phyloP scores from a whole-genome alignment of 1,140 invertebrate species.

The Mactra quadrangularis region DNA sequence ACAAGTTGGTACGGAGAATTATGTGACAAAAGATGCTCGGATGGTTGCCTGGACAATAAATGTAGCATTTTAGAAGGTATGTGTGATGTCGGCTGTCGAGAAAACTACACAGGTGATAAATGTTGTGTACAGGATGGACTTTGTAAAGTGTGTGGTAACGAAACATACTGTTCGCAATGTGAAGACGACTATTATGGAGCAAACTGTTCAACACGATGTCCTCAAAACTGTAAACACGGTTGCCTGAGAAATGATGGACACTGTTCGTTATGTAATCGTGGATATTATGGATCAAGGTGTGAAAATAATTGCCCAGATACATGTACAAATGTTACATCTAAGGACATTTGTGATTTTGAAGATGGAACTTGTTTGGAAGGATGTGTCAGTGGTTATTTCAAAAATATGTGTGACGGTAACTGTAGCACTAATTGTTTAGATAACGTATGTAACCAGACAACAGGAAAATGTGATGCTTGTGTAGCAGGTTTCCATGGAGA shows the following conservation, averaged over 20 bases:
- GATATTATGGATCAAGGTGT: neutral
- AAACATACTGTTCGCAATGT: neutral
- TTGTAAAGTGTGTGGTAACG: neutral
- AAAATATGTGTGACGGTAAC: neutral
- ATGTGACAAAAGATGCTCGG: neutral
- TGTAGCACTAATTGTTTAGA: neutral
- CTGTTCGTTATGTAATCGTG: neutral
- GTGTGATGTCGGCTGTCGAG: neutral
- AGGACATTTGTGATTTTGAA: neutral
- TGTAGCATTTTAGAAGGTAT: neutral
- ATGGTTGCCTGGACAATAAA: neutral
- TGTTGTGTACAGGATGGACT: neutral
- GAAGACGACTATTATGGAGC: neutral
- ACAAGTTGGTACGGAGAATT: neutral
- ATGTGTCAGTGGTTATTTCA: neutral
- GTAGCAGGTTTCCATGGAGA: neutral
- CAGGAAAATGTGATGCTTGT: neutral
- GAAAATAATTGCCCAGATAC: neutral
- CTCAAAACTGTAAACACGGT: neutral
- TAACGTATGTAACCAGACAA: neutral
- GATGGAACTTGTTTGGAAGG: neutral
- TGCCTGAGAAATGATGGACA: neutral
- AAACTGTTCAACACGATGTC: neutral
- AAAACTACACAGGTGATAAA: conserved; percentile 4
- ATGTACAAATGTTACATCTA: neutral